These are phyloP conservation scores for Tursiops truncatus DNA, from an alignment of 2,113 vertebrate genomes.

Conservation along the genomic window DNA sequence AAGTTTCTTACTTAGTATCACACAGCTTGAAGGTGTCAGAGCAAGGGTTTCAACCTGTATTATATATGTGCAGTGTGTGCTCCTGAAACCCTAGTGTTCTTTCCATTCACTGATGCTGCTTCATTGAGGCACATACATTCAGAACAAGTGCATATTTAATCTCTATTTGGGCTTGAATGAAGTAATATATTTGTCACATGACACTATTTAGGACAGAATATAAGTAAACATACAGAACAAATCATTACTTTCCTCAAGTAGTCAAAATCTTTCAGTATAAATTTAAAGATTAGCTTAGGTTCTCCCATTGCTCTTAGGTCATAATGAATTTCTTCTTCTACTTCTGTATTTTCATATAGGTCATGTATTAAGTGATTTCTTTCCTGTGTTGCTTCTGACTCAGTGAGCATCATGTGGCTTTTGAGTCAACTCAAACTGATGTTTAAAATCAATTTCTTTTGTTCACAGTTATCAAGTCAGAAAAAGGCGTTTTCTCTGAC, in stretches of 20 bases:
- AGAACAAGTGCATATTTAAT: not conserved
- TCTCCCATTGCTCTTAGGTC: not conserved
- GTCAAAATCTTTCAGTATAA: not conserved
- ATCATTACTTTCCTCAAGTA: not conserved
- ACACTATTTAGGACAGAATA: not conserved
- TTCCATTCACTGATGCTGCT: not conserved
- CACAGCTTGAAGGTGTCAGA: not conserved
- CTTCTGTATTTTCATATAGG: not conserved
- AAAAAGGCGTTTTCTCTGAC: not conserved
- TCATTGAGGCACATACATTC: not conserved
- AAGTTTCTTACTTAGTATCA: not conserved
- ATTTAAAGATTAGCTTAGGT: not conserved
- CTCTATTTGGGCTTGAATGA: not conserved
- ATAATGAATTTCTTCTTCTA: not conserved
- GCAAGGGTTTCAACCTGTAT: not conserved
- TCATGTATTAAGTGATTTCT: not conserved
- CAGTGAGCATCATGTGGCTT: not conserved
- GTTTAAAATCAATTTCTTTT: not conserved
- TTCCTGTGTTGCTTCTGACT: not conserved
- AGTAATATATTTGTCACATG: not conserved
- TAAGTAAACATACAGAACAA: not conserved
- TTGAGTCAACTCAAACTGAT: not conserved
- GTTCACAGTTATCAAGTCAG: not conserved
- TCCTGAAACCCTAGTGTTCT: not conserved
- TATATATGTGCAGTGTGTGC: not conserved